Evolutionary conservation across 2,113 vertebrate genomes (phyloP).

Genomic region (Eurypyga helias): DNA sequence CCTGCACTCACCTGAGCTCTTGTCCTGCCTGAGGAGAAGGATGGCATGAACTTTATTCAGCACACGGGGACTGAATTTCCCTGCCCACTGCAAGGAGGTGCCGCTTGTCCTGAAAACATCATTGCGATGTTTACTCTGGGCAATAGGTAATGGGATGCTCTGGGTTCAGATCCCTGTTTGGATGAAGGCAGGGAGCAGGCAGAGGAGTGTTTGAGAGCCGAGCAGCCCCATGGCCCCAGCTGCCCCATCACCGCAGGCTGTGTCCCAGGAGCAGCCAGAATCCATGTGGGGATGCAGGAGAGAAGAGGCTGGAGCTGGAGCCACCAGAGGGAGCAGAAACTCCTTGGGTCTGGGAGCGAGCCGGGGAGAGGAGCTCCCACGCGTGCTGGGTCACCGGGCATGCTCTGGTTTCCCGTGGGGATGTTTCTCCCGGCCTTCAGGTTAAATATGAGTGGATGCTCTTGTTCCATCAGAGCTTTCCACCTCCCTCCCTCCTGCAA

Average conservation of each 20-base stretch:
- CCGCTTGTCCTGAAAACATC: not conserved
- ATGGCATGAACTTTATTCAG: not conserved
- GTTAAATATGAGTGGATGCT: not conserved
- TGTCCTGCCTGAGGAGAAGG: not conserved
- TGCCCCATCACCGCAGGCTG: not conserved
- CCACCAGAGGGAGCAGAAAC: conserved; percentile 67
- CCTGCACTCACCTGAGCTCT: not conserved
- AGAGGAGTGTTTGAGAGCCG: not conserved
- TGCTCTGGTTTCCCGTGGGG: not conserved
- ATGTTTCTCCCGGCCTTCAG: not conserved
- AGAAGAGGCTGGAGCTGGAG: not conserved
- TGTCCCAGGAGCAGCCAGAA: not conserved
- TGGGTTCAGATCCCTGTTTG: not conserved
- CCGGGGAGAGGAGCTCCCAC: not conserved
- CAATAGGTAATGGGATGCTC: not conserved
- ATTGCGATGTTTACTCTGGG: fast-evolving
- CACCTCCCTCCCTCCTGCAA: not conserved
- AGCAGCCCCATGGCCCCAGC: fast-evolving
- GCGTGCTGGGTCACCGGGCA: not conserved
- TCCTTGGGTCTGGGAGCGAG: not conserved
- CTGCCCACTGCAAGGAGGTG: not conserved
- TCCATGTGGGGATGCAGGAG: not conserved
- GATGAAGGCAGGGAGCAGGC: not conserved
- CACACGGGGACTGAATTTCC: not conserved
- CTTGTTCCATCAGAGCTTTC: not conserved